Percentiles rank a stretch among this genome's conserved stretches.
Conservation (phyloP, 2,888 invertebrate genomes). For the Ellobium chinense region DNA sequence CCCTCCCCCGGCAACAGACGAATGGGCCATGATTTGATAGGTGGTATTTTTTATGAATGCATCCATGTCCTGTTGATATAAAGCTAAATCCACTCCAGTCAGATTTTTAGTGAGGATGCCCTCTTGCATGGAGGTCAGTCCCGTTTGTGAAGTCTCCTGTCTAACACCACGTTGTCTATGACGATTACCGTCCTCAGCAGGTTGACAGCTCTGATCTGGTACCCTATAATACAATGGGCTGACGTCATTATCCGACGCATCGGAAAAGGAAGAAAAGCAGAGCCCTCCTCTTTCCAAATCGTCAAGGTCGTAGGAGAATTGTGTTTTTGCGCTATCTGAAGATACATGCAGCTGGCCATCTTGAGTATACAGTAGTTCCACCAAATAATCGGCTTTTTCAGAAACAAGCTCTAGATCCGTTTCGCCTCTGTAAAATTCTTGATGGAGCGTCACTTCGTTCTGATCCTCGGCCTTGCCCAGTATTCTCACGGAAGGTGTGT, state of each 20-base stretch:
- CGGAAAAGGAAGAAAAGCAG: background rate
- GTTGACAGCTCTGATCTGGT: background rate
- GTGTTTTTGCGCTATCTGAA: background rate
- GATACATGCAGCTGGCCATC: background rate
- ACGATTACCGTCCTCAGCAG: background rate
- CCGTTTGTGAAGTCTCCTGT: no score
- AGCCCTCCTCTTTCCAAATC: background rate
- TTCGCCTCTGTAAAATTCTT: background rate
- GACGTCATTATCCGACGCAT: slow-evolving; percentile 16
- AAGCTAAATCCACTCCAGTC: background rate
- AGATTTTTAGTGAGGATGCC: background rate
- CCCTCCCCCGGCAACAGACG: background rate
- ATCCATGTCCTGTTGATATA: background rate
- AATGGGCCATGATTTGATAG: background rate
- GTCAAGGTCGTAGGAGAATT: slow-evolving; percentile 19
- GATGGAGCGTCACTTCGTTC: background rate
- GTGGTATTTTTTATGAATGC: background rate
- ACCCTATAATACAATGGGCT: slow-evolving; percentile 18
- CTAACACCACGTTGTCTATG: no score
- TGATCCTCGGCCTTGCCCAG: background rate
- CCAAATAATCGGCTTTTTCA: slow-evolving; percentile 25
- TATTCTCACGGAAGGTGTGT: no score
- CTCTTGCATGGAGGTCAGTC: background rate
- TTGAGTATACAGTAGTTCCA: slow-evolving; percentile 11
- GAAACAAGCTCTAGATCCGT: background rate